Base-by-base conservation (phyloP, 2,888 invertebrate genomes). In the Polyommatus icarus region DNA sequence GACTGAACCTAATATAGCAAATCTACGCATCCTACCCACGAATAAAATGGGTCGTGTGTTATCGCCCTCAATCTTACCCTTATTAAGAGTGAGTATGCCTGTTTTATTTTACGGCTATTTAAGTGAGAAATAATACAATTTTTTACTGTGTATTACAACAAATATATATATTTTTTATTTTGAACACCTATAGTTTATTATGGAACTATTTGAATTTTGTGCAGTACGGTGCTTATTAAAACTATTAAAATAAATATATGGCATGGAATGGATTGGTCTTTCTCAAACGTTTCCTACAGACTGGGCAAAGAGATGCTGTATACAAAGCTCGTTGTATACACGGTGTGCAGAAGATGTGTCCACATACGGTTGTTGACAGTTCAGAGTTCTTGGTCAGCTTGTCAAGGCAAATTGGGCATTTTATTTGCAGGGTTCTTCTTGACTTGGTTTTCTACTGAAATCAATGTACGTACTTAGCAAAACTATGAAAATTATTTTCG, bases 381-480 rank as follows among this genome's bases (percentile, higher is more conserved):
- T 83, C 78, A 15, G 85, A 83, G 76, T 46, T 40, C 29, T 80
- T 85, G 29, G 81, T 81, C 40, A 86, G 81, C 36, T 86, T 84
- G 78, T 85, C 85, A 29, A 85, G 85, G 77, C 88, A 88, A 79
- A 88, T 88, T 0, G 88, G 89, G 77, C 88, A 88, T 78, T 84
- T 84, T 24, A 88, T 83, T 73, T 81, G 83, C n/a, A 85, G 77
- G 59, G 80, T 75, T 77, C 78, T 78, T 71, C 75, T 78, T 50
- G 75, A 50, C 57, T 77, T 80, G 75, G 29, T 76, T 77, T 82
- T 82, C 76, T 83, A 80, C 75, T 81, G 78, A 40, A 76, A 67
- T 18, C 5, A 54, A 75, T 24, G n/a, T 71, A 50, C 15, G 15
- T 54, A 18, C 5, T 54, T 10, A 46, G 46, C 46, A 18, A 54